Percentiles rank a stretch among this genome's conserved stretches.
Evolutionary conservation across 2,888 invertebrate genomes (phyloP).

Genomic region (Drosophila hamatofila): DNA sequence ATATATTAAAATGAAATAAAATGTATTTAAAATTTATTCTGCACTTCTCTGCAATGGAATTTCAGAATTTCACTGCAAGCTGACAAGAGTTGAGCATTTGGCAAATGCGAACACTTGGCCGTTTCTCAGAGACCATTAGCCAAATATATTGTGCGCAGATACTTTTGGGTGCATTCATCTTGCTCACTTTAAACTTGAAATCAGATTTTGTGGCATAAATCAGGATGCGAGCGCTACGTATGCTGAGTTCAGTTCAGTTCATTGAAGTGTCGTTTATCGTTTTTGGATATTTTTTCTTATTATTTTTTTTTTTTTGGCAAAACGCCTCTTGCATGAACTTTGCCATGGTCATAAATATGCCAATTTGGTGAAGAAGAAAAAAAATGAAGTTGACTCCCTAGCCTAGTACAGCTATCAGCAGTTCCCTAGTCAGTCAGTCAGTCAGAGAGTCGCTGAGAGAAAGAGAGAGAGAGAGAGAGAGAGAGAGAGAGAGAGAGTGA

Average conservation of each 20-base stretch:
- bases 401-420: not conserved
- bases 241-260: slow-evolving; percentile 60
- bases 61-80: slow-evolving; percentile 8
- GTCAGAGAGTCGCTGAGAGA: slow-evolving; percentile 29
- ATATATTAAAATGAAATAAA: no score
- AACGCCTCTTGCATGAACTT: slow-evolving; percentile 66
- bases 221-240: slow-evolving; percentile 18
- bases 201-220: slow-evolving; percentile 46
- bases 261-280: slow-evolving; percentile 78
- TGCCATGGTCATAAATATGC: slow-evolving; percentile 70
- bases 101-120: slow-evolving; percentile 6
- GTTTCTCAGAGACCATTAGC: slow-evolving; percentile 30
- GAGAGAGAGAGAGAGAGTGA: slow-evolving; percentile 26
- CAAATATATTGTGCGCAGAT: not conserved
- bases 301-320: slow-evolving; percentile 51
- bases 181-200: slow-evolving; percentile 41
- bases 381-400: slow-evolving; percentile 8
- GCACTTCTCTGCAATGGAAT: not conserved
- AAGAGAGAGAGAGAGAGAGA: slow-evolving; percentile 16
- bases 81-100: slow-evolving; percentile 11
- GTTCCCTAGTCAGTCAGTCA: slow-evolving; percentile 25
- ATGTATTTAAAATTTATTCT: no score
- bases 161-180: slow-evolving; percentile 19
- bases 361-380: slow-evolving; percentile 61
- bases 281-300: slow-evolving; percentile 50